Base-by-base conservation (phyloP, 2,113 vertebrate genomes). In the Cynoglossus semilaevis region DNA sequence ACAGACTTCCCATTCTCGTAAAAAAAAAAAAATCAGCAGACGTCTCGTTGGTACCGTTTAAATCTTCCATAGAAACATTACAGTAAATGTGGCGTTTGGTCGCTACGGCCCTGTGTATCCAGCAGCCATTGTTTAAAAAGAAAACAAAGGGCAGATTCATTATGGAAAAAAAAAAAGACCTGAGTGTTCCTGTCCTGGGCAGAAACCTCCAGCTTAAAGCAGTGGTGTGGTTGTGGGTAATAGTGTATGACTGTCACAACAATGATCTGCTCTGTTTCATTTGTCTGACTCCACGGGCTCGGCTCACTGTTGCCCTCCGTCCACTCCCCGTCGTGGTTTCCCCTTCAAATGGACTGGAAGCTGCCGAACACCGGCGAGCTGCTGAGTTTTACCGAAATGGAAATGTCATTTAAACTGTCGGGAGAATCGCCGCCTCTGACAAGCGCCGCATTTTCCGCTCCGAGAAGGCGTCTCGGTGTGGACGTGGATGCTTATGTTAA, bases 211-310 rank as follows among this genome's bases (percentile, higher is more conserved):
- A 51, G 43, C 50, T 44, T 43, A 58, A 62, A 63, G 58, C 72
- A 80, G 46, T 51, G 17, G 43, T 81, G 82, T 63, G 85, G 80
- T 84, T 80, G 59, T 54, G 80, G 75, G 62, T 56, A 77, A 11
- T 3, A 15, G 67, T 72, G 63, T 75, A 47, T 48, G 44, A 57
- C 64, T 34, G 53, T 81, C 78, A 80, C 70, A 62, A 68, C 17
- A 16, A 63, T 47, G 75, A 63, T 79, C 84, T 88, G 88, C 66
- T 84, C 75, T 84, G 58, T 67, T 54, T 90, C 84, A 85, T 42
- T 43, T 16, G 60, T 81, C 70, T 22, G 9, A 63, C 60, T 72
- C 81, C 77, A 62, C 70, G 63, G 59, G 62, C 67, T 65, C 63
- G 69, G 72, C 65, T 61, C 47, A 38, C 69, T 44, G 47, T 37